Conservation (phyloP, 2,888 invertebrate species). For the Mesochorus sp. region DNA sequence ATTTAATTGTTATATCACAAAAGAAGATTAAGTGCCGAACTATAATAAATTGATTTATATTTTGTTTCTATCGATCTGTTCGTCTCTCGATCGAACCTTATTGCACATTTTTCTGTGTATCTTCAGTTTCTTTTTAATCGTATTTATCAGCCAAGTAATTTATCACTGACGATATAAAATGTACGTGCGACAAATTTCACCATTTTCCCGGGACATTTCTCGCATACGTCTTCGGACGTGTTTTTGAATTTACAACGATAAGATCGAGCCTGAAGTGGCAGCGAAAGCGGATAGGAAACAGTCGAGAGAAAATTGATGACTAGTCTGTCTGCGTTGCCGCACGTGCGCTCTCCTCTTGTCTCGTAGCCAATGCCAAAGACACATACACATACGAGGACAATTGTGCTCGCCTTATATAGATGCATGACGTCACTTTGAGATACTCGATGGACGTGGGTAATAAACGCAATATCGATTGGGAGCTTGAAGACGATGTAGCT, state of each 20-base stretch:
- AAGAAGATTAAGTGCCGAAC: too few species aligned
- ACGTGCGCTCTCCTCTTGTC: slow-evolving; percentile 18
- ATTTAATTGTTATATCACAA: too few species aligned
- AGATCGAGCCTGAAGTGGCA: background rate
- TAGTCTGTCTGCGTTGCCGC: slow-evolving; percentile 42
- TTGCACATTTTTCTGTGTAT: background rate
- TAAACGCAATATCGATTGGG: background rate
- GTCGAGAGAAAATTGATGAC: slow-evolving; percentile 58
- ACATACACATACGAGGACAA: background rate
- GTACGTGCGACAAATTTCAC: slow-evolving; percentile 49
- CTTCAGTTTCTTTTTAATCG: background rate
- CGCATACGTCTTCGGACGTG: slow-evolving; percentile 26
- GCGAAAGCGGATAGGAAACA: background rate
- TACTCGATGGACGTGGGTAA: background rate
- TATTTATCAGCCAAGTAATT: too few species aligned
- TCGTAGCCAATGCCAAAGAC: background rate
- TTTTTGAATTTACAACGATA: slow-evolving; percentile 54
- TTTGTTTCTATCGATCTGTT: background rate
- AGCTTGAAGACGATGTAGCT: slow-evolving; percentile 22
- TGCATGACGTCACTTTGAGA: background rate
- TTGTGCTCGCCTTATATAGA: background rate
- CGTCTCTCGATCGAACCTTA: too few species aligned
- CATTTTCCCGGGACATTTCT: slow-evolving; percentile 10
- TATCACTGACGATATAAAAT: slow-evolving; percentile 26
- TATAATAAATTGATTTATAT: too few species aligned